Percentiles rank a stretch among this genome's conserved stretches.
Evolutionary conservation across 2,113 vertebrate species (phyloP).

Genomic region (Tachuris rubrigastra): DNA sequence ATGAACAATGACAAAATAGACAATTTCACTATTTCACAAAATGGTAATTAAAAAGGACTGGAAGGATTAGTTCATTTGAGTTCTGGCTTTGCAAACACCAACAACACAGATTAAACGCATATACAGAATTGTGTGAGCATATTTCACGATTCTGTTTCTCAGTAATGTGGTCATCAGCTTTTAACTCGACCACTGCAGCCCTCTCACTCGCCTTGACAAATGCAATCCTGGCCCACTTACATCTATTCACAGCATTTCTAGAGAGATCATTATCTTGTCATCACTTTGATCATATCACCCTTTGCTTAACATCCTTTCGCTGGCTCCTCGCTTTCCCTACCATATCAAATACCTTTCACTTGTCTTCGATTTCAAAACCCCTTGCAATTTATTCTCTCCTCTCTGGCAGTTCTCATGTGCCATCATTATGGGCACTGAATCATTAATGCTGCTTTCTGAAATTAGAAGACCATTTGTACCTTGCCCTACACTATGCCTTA

Average conservation of each 20-base stretch:
- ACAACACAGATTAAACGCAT: neutral
- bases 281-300: neutral
- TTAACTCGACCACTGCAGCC: neutral
- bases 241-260: neutral
- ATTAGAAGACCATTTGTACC: neutral
- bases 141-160: neutral
- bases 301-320: neutral
- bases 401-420: neutral
- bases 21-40: neutral
- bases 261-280: conserved; percentile 9
- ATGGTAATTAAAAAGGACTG: neutral
- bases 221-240: neutral
- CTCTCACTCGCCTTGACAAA: neutral
- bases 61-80: neutral
- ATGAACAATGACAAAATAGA: neutral
- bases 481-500: neutral
- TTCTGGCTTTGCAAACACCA: neutral
- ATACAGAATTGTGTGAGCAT: neutral
- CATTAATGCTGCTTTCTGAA: neutral
- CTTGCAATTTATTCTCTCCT: neutral
- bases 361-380: neutral
- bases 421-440: neutral
- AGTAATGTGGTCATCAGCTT: neutral
- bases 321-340: neutral
- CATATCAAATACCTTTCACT: neutral